Conservation (phyloP, 1,140 invertebrate species). For the Drosophila ananassae region DNA sequence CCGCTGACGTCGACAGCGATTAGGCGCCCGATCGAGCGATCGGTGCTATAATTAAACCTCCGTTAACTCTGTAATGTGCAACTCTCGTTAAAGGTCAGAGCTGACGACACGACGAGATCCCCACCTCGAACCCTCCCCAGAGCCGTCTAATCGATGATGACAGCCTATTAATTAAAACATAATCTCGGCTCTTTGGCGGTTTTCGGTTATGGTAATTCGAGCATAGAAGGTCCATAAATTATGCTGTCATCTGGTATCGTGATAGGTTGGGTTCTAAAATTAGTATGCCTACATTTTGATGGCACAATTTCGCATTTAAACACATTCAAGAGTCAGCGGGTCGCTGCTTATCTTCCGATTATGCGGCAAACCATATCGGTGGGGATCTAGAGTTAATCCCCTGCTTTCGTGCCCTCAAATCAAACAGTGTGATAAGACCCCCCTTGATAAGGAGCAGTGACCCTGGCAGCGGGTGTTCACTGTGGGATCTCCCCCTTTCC, state of each 20-base stretch:
- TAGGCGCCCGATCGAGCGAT: neutral
- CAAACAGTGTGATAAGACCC: slow-evolving; percentile 27
- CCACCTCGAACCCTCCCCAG: slow-evolving; percentile 34
- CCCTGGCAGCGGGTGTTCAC: slow-evolving; percentile 46
- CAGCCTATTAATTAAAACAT: slow-evolving; percentile 55
- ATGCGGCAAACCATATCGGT: slow-evolving; percentile 12
- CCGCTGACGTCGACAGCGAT: slow-evolving; percentile 48
- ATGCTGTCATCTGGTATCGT: neutral
- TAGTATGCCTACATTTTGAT: neutral
- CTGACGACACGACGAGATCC: slow-evolving; percentile 48
- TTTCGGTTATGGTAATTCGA: slow-evolving; percentile 29
- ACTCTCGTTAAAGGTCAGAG: slow-evolving; percentile 52
- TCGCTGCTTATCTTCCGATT: neutral
- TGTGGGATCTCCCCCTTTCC: slow-evolving; percentile 13
- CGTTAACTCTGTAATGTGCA: slow-evolving; percentile 34
- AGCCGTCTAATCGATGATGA: slow-evolving; percentile 35
- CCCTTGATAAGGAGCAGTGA: slow-evolving; percentile 31
- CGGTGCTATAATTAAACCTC: slow-evolving; percentile 50
- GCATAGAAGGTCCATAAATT: slow-evolving; percentile 12
- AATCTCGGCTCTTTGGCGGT: neutral
- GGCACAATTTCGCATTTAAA: too few relatives aligned
- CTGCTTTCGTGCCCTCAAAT: slow-evolving; percentile 22
- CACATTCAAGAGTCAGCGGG: neutral
- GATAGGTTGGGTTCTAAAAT: neutral
- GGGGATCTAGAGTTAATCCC: slow-evolving; percentile 1